Percentiles rank a stretch among this genome's conserved stretches.
Conservation (phyloP, 2,888 invertebrate species). For the Drosophila aldrichi region DNA sequence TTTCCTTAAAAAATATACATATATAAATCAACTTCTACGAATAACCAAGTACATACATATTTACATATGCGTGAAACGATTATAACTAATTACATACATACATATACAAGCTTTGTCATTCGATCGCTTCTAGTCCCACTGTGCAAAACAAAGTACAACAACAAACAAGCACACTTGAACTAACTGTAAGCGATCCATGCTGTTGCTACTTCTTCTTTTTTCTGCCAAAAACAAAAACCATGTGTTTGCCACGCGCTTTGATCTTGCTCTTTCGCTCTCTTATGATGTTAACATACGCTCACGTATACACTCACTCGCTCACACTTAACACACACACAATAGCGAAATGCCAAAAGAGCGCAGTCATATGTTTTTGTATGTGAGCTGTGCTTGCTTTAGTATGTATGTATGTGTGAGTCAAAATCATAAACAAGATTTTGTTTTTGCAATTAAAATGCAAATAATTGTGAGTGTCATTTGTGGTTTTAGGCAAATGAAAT, state of each 20-base stretch:
- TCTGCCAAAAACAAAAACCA: conserved; percentile 79
- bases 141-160: conserved; percentile 39
- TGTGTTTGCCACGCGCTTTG: conserved; percentile 77
- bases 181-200: conserved; percentile 56
- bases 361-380: neutral
- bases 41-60: too few relatives aligned
- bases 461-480: conserved; percentile 45
- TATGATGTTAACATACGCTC: neutral
- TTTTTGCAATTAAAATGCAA: conserved; percentile 41
- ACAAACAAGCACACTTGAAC: conserved; percentile 28
- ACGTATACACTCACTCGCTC: neutral
- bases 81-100: neutral
- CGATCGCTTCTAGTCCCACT: conserved; percentile 6
- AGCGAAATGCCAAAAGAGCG: conserved; percentile 26
- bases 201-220: conserved; percentile 54
- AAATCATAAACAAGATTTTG: conserved; percentile 52
- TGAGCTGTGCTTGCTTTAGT: conserved; percentile 1
- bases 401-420: conserved; percentile 21
- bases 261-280: conserved; percentile 29
- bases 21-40: too few relatives aligned
- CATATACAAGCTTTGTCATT: neutral
- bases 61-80: too few relatives aligned
- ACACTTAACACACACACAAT: neutral
- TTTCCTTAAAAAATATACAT: neutral
- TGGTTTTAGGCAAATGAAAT: conserved; percentile 40